Evolutionary conservation across 1,140 invertebrate genomes (phyloP).

Genomic region (Paraescarpia echinospica): DNA sequence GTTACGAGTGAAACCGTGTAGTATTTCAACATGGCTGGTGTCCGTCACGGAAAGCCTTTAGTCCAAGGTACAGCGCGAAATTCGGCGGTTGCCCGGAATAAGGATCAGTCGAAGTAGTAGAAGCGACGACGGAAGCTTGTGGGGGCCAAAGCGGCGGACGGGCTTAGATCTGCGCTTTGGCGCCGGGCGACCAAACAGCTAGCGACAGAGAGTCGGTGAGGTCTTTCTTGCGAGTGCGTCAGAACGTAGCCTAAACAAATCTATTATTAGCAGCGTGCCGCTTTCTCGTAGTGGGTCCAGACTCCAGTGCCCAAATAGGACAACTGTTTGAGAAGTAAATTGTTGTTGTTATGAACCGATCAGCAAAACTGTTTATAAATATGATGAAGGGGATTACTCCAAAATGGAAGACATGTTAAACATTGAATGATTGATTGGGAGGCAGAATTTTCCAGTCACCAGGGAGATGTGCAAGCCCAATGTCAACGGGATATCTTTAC

Average conservation of each 20-base stretch:
- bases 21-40: neutral
- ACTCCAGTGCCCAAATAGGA: neutral
- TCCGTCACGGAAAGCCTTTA: neutral
- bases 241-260: constrained; percentile 1
- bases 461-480: too few species aligned
- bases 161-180: neutral
- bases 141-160: neutral
- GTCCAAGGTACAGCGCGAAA: neutral
- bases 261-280: neutral
- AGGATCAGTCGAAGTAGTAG: neutral
- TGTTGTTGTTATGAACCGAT: too few species aligned
- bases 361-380: too few species aligned
- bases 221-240: neutral
- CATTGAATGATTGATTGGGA: too few species aligned
- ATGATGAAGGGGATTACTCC: too few species aligned
- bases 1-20: neutral
- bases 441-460: too few species aligned
- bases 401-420: too few species aligned
- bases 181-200: neutral
- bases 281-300: neutral
- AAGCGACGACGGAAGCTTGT: neutral
- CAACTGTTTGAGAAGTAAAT: neutral
- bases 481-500: too few species aligned
- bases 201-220: neutral
- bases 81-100: neutral